phyloP scores from a whole-genome alignment of 2,888 invertebrate species.

The Halictus quadricinctus region DNA sequence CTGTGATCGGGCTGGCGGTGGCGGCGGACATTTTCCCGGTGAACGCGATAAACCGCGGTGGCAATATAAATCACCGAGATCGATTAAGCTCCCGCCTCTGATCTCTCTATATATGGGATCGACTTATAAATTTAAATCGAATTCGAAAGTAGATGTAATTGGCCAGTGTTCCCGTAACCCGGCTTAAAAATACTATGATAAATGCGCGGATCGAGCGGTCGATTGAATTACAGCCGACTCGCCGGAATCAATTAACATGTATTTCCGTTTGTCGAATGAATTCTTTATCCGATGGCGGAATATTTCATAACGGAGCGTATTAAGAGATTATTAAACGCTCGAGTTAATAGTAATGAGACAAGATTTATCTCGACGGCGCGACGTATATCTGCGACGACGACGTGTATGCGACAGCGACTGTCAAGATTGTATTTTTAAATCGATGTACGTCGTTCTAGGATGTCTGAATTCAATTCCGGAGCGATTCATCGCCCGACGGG shows the following conservation, averaged over 20 bases:
- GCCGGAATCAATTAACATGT: constrained; percentile 33
- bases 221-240: constrained; percentile 25
- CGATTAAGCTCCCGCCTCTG: constrained; percentile 51
- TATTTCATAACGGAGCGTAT: constrained; percentile 32
- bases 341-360: constrained; percentile 28
- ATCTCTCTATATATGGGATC: constrained; percentile 54
- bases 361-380: constrained; percentile 5
- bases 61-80: constrained; percentile 60
- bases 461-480: constrained; percentile 1
- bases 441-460: neutral
- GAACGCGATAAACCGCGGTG: constrained; percentile 37
- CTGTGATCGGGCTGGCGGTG: constrained; percentile 29
- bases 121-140: constrained; percentile 57
- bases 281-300: neutral
- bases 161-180: constrained; percentile 27
- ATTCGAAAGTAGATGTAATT: constrained; percentile 54
- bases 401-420: neutral
- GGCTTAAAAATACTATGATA: constrained; percentile 43
- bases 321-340: constrained; percentile 26
- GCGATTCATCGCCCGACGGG: constrained; percentile 14
- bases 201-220: constrained; percentile 22
- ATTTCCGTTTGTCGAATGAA: neutral
- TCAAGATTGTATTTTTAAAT: neutral
- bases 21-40: constrained; percentile 25
- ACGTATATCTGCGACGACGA: neutral